Evolutionary conservation across 2,113 vertebrate species (phyloP), one percentile per base, ranked within the genome.

Genomic region (Pelmatolapia mariae): DNA sequence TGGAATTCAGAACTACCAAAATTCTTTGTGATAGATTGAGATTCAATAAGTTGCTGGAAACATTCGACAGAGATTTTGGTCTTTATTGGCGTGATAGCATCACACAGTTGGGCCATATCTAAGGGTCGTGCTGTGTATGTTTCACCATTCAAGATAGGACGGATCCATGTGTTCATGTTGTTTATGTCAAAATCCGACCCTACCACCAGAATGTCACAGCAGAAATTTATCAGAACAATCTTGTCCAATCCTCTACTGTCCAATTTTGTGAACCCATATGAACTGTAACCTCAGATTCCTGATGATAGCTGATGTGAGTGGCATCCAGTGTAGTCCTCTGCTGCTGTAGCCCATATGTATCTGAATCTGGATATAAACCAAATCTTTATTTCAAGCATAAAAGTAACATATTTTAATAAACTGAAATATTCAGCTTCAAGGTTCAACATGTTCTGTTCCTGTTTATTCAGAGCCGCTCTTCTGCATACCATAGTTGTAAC

Each of bases 11-110:
- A 26, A 73, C 38, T 45, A 16, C 38, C 8, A 18, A 16, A 45
- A 45, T 45, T 45, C 22, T 73, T 73, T 10, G 22, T 2, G 15
- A 45, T 10, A 11, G 0, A n/a, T n/a, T n/a, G n/a, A 16, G 22
- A 73, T 73, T 73, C 68, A 73, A 18, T 10, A 45, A 18, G 15
- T 6, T 45, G 68, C 40, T 73, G 22, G 22, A 73, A 73, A 73
- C 40, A 45, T 73, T 45, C 4, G 0, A 45, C 4, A 0, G 22
- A 45, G 40, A 45, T 18, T 73, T 73, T 26, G 13, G 40, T 26
- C 68, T 45, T 45, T 4, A 45, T 73, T 43, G 66, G 15, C 66
- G 10, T 73, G 66, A 73, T 26, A 45, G 22, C 13, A 18, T 16
- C 22, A 26, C 66, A 45, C 22, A 73, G n/a, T 45, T 73, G 38